These are phyloP conservation scores for Syngnathus typhle DNA, from an alignment of 2,113 vertebrate species.

Conservation along the genomic window DNA sequence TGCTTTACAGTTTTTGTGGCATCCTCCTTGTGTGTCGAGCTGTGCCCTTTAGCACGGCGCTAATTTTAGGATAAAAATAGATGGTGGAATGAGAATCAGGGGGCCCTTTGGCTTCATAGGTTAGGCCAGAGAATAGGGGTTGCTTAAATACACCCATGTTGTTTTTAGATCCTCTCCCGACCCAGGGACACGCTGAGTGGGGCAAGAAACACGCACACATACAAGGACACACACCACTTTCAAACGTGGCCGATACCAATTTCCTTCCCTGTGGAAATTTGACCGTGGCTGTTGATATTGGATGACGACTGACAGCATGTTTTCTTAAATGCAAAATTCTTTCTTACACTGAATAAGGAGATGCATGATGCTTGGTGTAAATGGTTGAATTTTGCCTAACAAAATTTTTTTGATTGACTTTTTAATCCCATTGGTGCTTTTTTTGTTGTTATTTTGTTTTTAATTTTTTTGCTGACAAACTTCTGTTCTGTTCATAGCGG, in stretches of 20 bases:
- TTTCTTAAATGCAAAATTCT: conserved; percentile 20
- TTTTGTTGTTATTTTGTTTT: no score
- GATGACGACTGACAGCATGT: conserved; percentile 5
- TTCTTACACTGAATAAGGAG: conserved; percentile 5
- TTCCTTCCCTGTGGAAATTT: conserved; percentile 23
- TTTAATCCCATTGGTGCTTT: neutral
- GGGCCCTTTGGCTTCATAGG: conserved; percentile 28
- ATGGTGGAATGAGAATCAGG: conserved; percentile 34
- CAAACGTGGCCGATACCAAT: neutral
- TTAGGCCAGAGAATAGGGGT: conserved; percentile 25
- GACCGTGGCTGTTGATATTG: conserved; percentile 15
- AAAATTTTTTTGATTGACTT: no score
- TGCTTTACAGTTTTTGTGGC: conserved; percentile 21
- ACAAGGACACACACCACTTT: neutral
- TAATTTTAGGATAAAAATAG: conserved; percentile 35
- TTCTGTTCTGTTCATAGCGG: neutral
- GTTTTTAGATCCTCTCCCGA: conserved; percentile 42
- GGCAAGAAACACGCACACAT: neutral
- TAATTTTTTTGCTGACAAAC: no score
- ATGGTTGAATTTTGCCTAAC: no score
- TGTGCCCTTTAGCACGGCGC: conserved; percentile 16
- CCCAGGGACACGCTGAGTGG: conserved; percentile 13
- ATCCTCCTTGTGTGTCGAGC: conserved; percentile 27
- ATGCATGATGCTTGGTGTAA: conserved; percentile 15
- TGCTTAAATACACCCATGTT: conserved; percentile 28